Evolutionary conservation across 2,888 invertebrate species (phyloP), one percentile per base, ranked within the genome.

Genomic region (Chymomyza caudatula): DNA sequence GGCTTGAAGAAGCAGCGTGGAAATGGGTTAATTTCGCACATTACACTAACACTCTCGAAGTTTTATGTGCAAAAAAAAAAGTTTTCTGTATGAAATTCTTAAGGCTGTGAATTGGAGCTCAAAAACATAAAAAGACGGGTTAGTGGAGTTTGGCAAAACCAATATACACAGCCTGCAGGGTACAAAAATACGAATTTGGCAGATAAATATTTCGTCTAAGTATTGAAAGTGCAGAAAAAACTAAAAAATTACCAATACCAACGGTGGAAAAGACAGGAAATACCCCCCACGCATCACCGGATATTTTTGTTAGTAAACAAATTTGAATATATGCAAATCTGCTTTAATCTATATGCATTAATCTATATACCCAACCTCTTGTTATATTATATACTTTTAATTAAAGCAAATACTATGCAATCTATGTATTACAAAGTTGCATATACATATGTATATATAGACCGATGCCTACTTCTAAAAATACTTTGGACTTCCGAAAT

Each of bases 371-470:
- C 29, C 29, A 29, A 8, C 3, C 11, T 37, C 29, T 37, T 37
- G 29, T 37, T 37, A 37, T 8, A 37, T 37, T 53, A 43, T 22
- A 52, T 42, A 60, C 19, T 37, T 29, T 37, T 37, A 11, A 37
- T 37, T 37, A 37, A 37, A 37, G 29, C 29, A 37, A 37, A 37
- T 37, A 37, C 29, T 37, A 4, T 37, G 29, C 29, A 37, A 37
- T 37, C 29, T 37, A 37, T 37, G 29, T 37, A 11, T 37, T 11
- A 37, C 29, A 37, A 37, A 37, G 8, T 8, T 37, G 11, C 19
- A 42, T 55, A 42, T 47, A 60, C 57, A 52, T 53, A 63, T 62
- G 37, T 51, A 49, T 58, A 44, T 64, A 65, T 22, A 19, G 22
- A 56, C n/a, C 43, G 3, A 47, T 57, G 55, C 23, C 29, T 51